Conservation (phyloP, 2,888 invertebrate species). For the Taphrorychus bicolor region DNA sequence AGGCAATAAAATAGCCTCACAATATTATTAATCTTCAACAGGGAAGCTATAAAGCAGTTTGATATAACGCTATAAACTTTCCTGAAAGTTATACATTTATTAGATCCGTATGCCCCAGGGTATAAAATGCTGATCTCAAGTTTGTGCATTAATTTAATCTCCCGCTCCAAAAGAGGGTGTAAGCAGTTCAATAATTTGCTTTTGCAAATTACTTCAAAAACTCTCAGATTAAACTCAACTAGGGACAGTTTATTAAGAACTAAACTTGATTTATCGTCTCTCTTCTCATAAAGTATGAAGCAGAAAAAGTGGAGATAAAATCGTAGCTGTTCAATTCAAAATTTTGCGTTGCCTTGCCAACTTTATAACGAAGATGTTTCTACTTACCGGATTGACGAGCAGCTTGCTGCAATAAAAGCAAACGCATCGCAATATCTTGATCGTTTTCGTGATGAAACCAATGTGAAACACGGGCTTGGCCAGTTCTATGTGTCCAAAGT, state of each 20-base stretch:
- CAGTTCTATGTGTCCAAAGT: conserved; percentile 98
- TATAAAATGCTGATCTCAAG: conserved; percentile 15
- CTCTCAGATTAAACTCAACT: not conserved
- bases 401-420: conserved; percentile 99
- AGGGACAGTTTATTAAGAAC: not conserved
- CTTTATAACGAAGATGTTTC: not conserved
- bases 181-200: conserved; percentile 21
- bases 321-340: too few species aligned
- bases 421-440: conserved; percentile 97
- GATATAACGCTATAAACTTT: conserved; percentile 5
- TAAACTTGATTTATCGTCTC: not conserved
- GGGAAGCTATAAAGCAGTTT: conserved; percentile 6
- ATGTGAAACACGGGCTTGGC: conserved; percentile 99
- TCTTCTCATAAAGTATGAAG: too few species aligned
- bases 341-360: not conserved
- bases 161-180: conserved; percentile 17
- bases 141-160: conserved; percentile 28
- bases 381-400: conserved; percentile 88
- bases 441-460: conserved; percentile 96
- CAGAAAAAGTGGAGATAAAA: too few species aligned
- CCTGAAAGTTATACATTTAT: conserved; percentile 25
- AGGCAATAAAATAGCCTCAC: not conserved
- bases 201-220: not conserved
- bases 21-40: not conserved
- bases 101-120: not conserved